Evolutionary conservation across 2,888 invertebrate species (phyloP), one percentile per base, ranked within the genome.

Genomic region (Chouioia cunea): DNA sequence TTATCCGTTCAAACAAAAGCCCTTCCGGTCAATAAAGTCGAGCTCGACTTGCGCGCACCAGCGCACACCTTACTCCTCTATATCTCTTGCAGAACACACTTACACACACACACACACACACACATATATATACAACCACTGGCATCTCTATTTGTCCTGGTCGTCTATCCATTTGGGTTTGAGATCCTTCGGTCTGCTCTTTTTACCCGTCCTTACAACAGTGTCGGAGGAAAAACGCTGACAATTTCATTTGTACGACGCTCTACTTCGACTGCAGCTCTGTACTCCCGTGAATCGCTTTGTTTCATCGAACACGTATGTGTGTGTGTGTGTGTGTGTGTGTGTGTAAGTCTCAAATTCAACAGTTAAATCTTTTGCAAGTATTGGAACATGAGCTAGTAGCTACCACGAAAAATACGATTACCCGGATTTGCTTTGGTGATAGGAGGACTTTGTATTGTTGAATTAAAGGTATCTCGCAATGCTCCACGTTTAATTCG

Each of bases 181-280:
- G 20, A 12, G n/a, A 23, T 23, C 16, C 14, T 46, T 23, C 46
- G 23, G 56, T 48, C 18, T 65, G 15, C 43, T 18, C 20, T 16
- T 50, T 43, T 43, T 22, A 18, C 62, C 20, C 14, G 27, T 10
- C 10, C 36, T 36, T 36, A 36, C 36, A 36, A 36, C 36, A n/a
- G 23, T 12, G 50, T 1, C 62, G 18, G 43, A n/a, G 16, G 20
- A 47, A 44, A 60, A 57, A 47, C 43, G 36, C 56, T 43, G 57
- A 58, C 64, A 64, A 69, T 62, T 70, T 63, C 50, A 46, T 68
- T 68, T 68, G 44, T 50, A 57, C 44, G 18, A 47, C 18, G 15
- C 50, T 14, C 52, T 56, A 47, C 46, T 53, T 23, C 43, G 20
- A 65, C 65, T 70, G 46, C 65, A 23, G 64, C 46, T 14, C 44